Percentiles rank a stretch among this genome's conserved stretches.
phyloP scores from a whole-genome alignment of 30 jellyfish, hydroid and myxozoan species.

The Aurelia sp. region DNA sequence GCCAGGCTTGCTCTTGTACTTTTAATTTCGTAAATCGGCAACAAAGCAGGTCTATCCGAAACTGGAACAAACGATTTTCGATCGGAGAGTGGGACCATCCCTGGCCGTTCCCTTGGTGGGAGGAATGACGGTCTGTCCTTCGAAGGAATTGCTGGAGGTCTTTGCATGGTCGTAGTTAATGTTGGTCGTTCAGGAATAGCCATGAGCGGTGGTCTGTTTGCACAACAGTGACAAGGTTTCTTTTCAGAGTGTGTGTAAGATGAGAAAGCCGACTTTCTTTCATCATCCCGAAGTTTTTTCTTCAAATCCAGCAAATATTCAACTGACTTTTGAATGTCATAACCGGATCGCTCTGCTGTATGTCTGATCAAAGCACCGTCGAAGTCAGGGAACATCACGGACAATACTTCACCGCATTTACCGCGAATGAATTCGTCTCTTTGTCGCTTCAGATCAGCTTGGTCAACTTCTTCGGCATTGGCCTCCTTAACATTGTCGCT shows the following conservation, averaged over 20 bases:
- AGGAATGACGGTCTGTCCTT: background rate
- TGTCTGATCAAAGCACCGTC: slow-evolving; percentile 44
- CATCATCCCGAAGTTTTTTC: slow-evolving; percentile 35
- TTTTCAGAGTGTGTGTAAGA: background rate
- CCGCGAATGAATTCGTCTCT: slow-evolving; percentile 66
- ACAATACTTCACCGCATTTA: slow-evolving; percentile 81
- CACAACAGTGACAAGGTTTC: slow-evolving; percentile 48
- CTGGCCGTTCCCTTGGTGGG: background rate
- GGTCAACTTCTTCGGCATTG: background rate
- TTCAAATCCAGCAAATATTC: slow-evolving; percentile 69
- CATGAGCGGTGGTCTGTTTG: slow-evolving; percentile 8
- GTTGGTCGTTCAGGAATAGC: slow-evolving; percentile 5
- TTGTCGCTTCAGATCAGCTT: background rate
- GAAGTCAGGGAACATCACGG: slow-evolving; percentile 92
- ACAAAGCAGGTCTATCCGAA: background rate
- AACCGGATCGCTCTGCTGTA: slow-evolving; percentile 46
- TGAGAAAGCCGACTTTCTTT: slow-evolving; percentile 38
- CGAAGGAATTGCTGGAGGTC: background rate
- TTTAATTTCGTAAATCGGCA: background rate
- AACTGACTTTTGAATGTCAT: slow-evolving; percentile 77
- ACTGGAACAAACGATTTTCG: background rate
- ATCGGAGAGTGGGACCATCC: background rate
- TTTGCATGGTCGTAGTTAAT: background rate
- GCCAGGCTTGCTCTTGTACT: background rate
- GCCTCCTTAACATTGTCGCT: background rate